A percentile compares a stretch with the other conserved stretches of the same genome.
Conservation (phyloP, 2,797 vertebrate genomes). For the Schizopygopsis malacanthus region DNA sequence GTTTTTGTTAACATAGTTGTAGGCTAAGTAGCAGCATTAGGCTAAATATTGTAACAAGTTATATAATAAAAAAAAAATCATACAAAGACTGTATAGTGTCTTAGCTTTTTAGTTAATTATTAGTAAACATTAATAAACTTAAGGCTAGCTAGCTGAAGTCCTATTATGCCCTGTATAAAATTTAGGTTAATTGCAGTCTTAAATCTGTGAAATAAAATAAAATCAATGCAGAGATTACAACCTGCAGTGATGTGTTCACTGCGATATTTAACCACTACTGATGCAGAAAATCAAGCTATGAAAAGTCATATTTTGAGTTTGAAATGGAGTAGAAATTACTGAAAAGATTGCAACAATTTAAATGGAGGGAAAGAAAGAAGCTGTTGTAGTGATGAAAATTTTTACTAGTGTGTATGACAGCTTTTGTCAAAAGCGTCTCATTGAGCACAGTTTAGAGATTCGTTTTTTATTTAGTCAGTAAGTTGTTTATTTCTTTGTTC, state of each 20-base stretch:
- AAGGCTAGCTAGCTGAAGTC: background rate
- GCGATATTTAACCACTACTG: background rate
- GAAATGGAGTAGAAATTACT: background rate
- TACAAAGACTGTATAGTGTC: background rate
- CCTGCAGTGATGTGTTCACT: background rate
- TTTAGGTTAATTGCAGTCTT: background rate
- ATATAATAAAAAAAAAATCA: background rate
- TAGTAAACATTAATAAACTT: background rate
- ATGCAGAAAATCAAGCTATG: background rate
- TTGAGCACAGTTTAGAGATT: conserved; percentile 12
- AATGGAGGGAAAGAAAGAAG: conserved; percentile 5
- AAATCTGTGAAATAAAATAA: background rate
- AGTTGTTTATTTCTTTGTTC: conserved; percentile 33
- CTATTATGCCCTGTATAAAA: background rate
- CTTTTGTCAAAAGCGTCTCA: background rate
- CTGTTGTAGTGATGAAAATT: background rate
- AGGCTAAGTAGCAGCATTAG: background rate
- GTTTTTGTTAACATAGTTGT: background rate
- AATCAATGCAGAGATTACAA: background rate
- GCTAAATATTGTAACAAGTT: background rate
- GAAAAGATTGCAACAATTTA: conserved; percentile 12
- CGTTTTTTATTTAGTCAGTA: conserved; percentile 13
- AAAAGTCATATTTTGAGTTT: background rate
- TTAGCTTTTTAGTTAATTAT: background rate
- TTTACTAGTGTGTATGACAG: background rate